A percentile compares a stretch with the other conserved stretches of the same genome.
phyloP scores from a whole-genome alignment of 1,140 invertebrate genomes.

The Semibalanus balanoides region DNA sequence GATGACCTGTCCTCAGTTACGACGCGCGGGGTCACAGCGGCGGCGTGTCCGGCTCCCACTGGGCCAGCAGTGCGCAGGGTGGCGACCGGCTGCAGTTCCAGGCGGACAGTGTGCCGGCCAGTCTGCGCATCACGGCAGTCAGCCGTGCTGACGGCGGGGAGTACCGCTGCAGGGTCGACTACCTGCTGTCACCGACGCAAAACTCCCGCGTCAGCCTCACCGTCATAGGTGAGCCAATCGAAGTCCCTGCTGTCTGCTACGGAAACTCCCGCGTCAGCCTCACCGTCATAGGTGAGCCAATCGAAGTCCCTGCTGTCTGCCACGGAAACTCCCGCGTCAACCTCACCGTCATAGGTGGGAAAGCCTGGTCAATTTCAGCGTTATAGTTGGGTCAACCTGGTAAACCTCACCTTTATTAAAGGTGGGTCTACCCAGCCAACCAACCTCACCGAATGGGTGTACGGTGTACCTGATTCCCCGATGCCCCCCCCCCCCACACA shows the following conservation, averaged over 20 bases:
- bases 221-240: constrained; percentile 60
- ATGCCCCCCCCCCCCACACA: too few relatives aligned
- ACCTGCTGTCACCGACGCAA: constrained; percentile 63
- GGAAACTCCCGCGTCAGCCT: constrained; percentile 66
- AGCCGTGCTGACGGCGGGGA: constrained; percentile 22
- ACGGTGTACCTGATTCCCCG: too few relatives aligned
- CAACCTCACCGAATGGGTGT: too few relatives aligned
- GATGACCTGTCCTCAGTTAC: not conserved
- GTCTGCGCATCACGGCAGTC: not conserved
- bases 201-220: constrained; percentile 71
- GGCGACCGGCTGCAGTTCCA: not conserved
- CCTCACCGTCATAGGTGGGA: constrained; percentile 64
- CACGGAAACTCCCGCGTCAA: constrained; percentile 68
- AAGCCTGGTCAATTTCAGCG: too few relatives aligned
- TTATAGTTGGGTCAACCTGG: too few relatives aligned
- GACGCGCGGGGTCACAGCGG: not conserved
- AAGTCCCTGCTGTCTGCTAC: constrained; percentile 66
- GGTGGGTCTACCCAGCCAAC: too few relatives aligned
- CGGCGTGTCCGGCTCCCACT: not conserved
- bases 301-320: constrained; percentile 63
- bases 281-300: constrained; percentile 61
- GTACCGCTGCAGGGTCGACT: constrained; percentile 60
- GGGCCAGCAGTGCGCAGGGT: not conserved
- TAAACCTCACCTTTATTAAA: too few relatives aligned
- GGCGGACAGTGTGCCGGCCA: not conserved